Conservation (phyloP, 2,888 invertebrate genomes). For the Daptonema setosum region DNA sequence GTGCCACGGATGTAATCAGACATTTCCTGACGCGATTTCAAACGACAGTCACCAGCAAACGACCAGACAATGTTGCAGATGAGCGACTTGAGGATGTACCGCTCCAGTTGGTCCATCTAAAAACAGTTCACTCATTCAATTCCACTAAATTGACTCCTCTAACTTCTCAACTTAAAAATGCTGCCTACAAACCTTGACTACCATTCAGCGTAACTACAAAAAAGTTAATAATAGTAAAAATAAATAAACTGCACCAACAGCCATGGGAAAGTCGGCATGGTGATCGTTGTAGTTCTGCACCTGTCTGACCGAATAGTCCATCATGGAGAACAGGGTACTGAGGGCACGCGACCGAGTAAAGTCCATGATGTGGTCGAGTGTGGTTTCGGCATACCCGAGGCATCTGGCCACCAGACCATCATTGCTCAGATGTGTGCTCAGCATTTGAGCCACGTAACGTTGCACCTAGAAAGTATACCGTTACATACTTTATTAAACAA, state of each 20-base stretch:
- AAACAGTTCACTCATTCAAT: slow-evolving; percentile 5
- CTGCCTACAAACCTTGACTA: too few species aligned
- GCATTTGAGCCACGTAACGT: slow-evolving; percentile 59
- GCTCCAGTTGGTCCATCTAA: slow-evolving; percentile 67
- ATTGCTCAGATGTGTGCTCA: slow-evolving; percentile 63
- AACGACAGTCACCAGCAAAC: slow-evolving; percentile 87
- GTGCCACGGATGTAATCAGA: slow-evolving; percentile 85
- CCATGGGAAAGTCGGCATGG: slow-evolving; percentile 78
- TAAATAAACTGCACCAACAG: slow-evolving; percentile 27
- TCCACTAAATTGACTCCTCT: too few species aligned
- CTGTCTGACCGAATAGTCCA: slow-evolving; percentile 65
- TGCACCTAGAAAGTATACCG: slow-evolving; percentile 42
- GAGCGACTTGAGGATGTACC: slow-evolving; percentile 75
- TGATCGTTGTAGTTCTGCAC: slow-evolving; percentile 73
- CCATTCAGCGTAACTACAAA: too few species aligned
- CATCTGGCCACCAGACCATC: slow-evolving; percentile 81
- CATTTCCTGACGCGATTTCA: slow-evolving; percentile 76
- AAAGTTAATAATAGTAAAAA: too few species aligned
- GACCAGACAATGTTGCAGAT: slow-evolving; percentile 88
- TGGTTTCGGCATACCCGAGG: slow-evolving; percentile 65
- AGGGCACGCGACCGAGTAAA: slow-evolving; percentile 86
- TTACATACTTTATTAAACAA: too few species aligned
- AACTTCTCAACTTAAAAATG: too few species aligned
- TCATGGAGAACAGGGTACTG: slow-evolving; percentile 85
- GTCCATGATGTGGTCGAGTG: slow-evolving; percentile 87